Evolutionary conservation across 2,888 invertebrate genomes (phyloP).

Genomic region (Eugnorisma glareosa): DNA sequence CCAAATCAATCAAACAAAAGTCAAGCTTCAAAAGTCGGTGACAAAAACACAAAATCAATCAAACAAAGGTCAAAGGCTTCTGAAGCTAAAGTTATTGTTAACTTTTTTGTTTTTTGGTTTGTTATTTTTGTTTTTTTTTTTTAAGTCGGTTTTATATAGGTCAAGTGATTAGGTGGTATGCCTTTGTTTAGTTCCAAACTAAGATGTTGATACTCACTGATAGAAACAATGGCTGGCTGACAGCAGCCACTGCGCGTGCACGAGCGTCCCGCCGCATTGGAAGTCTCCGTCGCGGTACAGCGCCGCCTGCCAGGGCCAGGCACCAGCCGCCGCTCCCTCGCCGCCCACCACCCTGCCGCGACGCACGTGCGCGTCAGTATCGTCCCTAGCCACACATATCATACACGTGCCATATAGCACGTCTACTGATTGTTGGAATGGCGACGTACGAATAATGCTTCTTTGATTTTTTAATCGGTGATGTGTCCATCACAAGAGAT

Average conservation of each 20-base stretch:
- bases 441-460: slow-evolving; percentile 2
- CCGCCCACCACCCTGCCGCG: slow-evolving; percentile 95
- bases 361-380: slow-evolving; percentile 84
- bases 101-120: no score
- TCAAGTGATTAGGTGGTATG: not conserved
- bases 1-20: no score
- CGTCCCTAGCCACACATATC: slow-evolving; percentile 65
- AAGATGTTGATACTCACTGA: slow-evolving; percentile 89
- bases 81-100: no score
- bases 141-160: no score
- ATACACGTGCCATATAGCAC: slow-evolving; percentile 15
- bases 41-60: no score
- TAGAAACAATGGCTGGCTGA: slow-evolving; percentile 96
- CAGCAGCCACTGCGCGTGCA: slow-evolving; percentile 93
- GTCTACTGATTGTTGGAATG: slow-evolving; percentile 21
- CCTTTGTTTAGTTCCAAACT: not conserved
- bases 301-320: slow-evolving; percentile 97
- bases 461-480: slow-evolving; percentile 41
- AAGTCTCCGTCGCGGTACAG: slow-evolving; percentile 96
- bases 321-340: slow-evolving; percentile 93
- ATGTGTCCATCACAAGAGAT: not conserved
- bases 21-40: no score
- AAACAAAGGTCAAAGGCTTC: no score
- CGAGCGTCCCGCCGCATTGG: slow-evolving; percentile 95
- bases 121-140: no score